These are phyloP conservation scores for Melieria picta DNA, from an alignment of 2,888 invertebrate genomes.

Conservation along the genomic window DNA sequence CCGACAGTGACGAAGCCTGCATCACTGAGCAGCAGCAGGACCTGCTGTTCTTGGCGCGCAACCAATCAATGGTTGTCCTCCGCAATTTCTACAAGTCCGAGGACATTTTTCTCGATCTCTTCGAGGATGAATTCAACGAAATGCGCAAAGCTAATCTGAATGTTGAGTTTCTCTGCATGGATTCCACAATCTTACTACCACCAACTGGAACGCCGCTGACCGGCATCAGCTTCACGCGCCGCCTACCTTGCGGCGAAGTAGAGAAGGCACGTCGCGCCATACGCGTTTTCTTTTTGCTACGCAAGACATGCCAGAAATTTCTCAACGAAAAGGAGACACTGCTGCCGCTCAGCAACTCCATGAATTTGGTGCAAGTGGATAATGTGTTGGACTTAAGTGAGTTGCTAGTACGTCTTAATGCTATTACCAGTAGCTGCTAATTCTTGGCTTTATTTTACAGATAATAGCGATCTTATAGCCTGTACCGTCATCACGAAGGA, in stretches of 20 bases:
- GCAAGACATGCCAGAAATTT: conserved; percentile 82
- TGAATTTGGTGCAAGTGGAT: conserved; percentile 90
- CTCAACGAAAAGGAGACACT: conserved; percentile 85
- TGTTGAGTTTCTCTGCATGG: conserved; percentile 97
- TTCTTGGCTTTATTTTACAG: conserved; percentile 67
- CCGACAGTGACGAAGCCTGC: conserved; percentile 54
- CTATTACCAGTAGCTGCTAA: background rate
- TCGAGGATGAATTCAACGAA: conserved; percentile 97
- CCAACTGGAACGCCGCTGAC: conserved; percentile 97
- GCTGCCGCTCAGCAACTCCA: conserved; percentile 88
- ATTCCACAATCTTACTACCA: conserved; percentile 91
- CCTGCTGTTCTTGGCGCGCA: conserved; percentile 76
- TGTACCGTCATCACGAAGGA: conserved; percentile 94
- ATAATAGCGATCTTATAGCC: conserved; percentile 96
- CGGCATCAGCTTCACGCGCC: conserved; percentile 91
- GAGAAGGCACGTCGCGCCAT: conserved; percentile 90
- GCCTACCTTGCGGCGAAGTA: conserved; percentile 95
- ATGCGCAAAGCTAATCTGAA: conserved; percentile 87
- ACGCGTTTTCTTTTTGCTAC: conserved; percentile 89
- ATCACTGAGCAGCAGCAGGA: conserved; percentile 67
- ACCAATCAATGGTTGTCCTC: conserved; percentile 84
- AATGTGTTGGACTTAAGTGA: conserved; percentile 96
- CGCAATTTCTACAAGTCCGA: conserved; percentile 96
- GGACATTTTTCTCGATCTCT: conserved; percentile 98
- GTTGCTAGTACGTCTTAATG: conserved; percentile 49